Conservation (phyloP, 1,140 invertebrate genomes). For the Bombus fervidus region DNA sequence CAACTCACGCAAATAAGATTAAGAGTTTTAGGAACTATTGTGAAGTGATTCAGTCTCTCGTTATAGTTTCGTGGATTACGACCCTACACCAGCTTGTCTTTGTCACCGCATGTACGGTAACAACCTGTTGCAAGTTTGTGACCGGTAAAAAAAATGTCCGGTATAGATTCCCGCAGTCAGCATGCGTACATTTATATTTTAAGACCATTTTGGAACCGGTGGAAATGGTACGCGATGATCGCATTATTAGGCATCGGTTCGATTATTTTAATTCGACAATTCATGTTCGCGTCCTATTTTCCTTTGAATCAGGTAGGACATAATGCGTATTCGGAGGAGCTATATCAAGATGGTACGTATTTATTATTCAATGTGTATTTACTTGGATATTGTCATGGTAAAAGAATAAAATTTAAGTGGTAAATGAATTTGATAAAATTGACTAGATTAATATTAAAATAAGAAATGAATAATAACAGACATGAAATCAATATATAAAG, state of each 20-base stretch:
- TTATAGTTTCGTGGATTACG: not conserved
- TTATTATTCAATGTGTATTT: not conserved
- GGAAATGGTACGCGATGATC: not conserved
- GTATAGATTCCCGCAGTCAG: not conserved
- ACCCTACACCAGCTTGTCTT: not conserved
- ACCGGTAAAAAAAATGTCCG: not conserved
- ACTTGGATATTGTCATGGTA: not conserved
- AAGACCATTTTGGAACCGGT: not conserved
- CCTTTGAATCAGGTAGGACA: not conserved
- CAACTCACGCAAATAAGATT: too few species aligned
- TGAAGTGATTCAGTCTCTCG: not conserved
- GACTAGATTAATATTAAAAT: too few species aligned
- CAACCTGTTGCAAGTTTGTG: not conserved
- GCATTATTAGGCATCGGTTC: not conserved
- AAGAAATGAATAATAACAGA: too few species aligned
- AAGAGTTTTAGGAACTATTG: too few species aligned
- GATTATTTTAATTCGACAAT: not conserved
- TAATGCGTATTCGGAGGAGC: not conserved
- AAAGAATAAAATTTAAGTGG: not conserved
- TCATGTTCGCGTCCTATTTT: not conserved
- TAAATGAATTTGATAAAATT: not conserved
- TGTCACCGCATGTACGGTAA: not conserved
- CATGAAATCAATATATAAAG: too few species aligned
- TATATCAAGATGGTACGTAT: conserved; percentile 33
- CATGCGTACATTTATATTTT: not conserved